A percentile compares a stretch with the other conserved stretches of the same genome.
Evolutionary conservation across 2,797 vertebrate genomes (phyloP).

Genomic region (Steatocranus sp.): DNA sequence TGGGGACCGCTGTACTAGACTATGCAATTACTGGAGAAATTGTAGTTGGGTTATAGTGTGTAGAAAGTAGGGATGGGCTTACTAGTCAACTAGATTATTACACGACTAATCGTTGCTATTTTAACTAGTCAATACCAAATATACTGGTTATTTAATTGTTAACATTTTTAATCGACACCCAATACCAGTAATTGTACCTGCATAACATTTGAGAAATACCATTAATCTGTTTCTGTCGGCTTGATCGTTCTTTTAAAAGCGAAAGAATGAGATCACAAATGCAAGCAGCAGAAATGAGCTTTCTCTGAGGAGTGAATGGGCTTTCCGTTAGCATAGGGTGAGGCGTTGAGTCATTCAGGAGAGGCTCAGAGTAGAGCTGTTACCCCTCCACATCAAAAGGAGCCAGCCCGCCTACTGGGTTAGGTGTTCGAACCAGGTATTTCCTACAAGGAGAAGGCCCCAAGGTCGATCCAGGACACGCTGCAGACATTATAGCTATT

Average conservation of each 20-base stretch:
- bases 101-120: not conserved
- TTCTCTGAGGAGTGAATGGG: not conserved
- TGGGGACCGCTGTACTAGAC: not conserved
- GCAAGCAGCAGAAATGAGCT: not conserved
- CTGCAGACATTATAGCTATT: not conserved
- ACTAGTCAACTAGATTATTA: not conserved
- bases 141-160: not conserved
- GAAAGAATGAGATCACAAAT: not conserved
- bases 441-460: not conserved
- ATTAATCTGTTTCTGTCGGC: rapidly evolving
- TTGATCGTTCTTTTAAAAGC: not conserved
- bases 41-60: not conserved
- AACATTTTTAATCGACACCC: not conserved
- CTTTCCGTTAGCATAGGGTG: rapidly evolving
- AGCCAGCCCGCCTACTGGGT: not conserved
- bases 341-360: not conserved
- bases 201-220: not conserved
- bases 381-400: not conserved
- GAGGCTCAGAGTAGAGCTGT: not conserved
- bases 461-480: not conserved
- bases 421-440: not conserved
- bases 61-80: not conserved
- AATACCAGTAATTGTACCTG: not conserved
- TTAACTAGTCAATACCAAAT: not conserved
- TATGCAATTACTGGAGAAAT: not conserved